phyloP scores from a whole-genome alignment of 1,140 invertebrate genomes.

The Drosophila mayri region DNA sequence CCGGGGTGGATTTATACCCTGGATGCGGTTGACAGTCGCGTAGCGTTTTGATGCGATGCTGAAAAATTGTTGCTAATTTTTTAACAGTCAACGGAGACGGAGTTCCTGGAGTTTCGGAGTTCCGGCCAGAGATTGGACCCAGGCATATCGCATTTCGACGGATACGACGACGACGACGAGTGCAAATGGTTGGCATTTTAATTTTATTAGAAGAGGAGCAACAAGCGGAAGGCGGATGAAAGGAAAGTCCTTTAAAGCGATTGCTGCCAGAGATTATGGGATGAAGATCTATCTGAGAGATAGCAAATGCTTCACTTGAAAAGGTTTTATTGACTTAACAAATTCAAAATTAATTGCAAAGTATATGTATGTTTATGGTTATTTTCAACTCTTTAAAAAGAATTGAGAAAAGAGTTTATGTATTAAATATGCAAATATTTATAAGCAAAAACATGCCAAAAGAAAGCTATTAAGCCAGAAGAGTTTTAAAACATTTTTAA shows the following conservation, averaged over 20 bases:
- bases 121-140: conserved; percentile 21
- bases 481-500: neutral
- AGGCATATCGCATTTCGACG: conserved; percentile 60
- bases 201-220: conserved; percentile 64
- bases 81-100: conserved; percentile 59
- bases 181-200: conserved; percentile 78
- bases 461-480: neutral
- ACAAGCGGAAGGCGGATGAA: conserved; percentile 40
- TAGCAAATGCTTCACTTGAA: neutral
- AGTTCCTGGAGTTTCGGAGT: conserved; percentile 12
- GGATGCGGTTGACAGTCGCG: conserved; percentile 71
- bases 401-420: no score
- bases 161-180: conserved; percentile 40
- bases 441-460: neutral
- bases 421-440: neutral
- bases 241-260: conserved; percentile 43
- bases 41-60: conserved; percentile 72
- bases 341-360: neutral
- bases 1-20: conserved; percentile 42
- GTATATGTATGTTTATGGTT: no score
- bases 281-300: conserved; percentile 19
- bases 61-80: conserved; percentile 83
- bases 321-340: neutral
- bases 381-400: neutral
- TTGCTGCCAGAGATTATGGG: conserved; percentile 20